These are phyloP conservation scores for Tholera decimalis DNA, from an alignment of 2,888 invertebrate genomes.

Conservation along the genomic window DNA sequence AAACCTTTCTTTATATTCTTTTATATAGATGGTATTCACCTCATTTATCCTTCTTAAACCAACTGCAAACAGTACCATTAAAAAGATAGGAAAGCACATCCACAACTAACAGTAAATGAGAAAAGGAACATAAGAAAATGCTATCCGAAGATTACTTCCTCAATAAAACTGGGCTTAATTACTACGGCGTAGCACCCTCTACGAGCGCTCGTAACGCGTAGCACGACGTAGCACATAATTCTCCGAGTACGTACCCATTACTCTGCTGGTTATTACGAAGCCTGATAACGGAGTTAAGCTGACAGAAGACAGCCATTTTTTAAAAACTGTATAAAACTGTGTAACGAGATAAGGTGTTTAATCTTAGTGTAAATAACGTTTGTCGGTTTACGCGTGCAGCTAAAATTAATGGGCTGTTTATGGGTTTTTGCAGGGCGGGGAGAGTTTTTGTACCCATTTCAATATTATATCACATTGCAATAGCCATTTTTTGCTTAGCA, in stretches of 20 bases:
- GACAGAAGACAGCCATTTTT: constrained; percentile 43
- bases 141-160: constrained; percentile 62
- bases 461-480: not conserved
- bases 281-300: constrained; percentile 55
- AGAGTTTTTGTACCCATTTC: not conserved
- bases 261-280: constrained; percentile 59
- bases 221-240: constrained; percentile 62
- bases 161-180: constrained; percentile 65
- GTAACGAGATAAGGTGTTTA: constrained; percentile 39
- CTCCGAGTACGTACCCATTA: constrained; percentile 61
- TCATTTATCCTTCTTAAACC: not conserved
- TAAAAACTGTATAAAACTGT: constrained; percentile 34
- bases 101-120: constrained; percentile 43
- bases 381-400: constrained; percentile 18
- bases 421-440: not conserved
- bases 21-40: not conserved
- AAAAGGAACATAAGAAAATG: constrained; percentile 56
- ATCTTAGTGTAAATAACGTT: constrained; percentile 45
- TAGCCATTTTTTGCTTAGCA: not conserved
- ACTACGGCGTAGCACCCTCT: constrained; percentile 40
- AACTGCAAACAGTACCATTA: constrained; percentile 15
- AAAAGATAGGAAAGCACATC: constrained; percentile 23
- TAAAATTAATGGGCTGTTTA: constrained; percentile 23
- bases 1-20: not conserved
- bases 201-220: constrained; percentile 57